Base-by-base conservation (phyloP, 2,888 invertebrate species). In the Nemapogon koenigi region DNA sequence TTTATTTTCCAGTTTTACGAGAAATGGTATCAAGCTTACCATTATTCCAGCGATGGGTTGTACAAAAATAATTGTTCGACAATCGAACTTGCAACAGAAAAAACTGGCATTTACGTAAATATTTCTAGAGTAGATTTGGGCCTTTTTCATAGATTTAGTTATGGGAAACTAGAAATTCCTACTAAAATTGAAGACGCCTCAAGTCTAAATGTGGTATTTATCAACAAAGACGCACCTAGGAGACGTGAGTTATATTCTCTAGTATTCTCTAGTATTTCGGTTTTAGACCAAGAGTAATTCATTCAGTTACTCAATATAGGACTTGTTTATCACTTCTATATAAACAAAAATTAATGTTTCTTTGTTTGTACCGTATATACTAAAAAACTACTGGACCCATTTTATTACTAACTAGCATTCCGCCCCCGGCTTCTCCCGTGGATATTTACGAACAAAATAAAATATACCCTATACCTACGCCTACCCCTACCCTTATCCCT, bases 21-120 rank as follows among this genome's bases (percentile, higher is more conserved):
- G 1, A 66, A 59, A 49, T 76, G 76, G 75, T 57, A 65, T 35
- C 72, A 75, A 50, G 49, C 55, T 0, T 65, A 66, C 43, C 62
- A 65, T 38, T 71, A 62, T 46, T 66, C 72, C 29, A 68, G 69
- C 41, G 66, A 68, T 39, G 60, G 59, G 0, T 64, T 61, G 39
- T 46, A 50, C 2, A 52, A 53, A 13, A 71, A 60, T 45, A 68
- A 71, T 39, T 76, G 76, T 41, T 69, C 71, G 0, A 52, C 56
- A 0, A 37, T 71, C 3, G 58, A 67, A 16, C 43, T 70, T 13
- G 40, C 50, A 18, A 63, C 56, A 0, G 57, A 42, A 13, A 53
- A 59, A 1, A 48, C 55, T 2, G 65, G 62, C 2, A 57, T 71
- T 15, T 62, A 58, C 41, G 44, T 69, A 10, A 72, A 71, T 47